Evolutionary conservation across 37 sponge, comb jelly and placozoan genomes (phyloP), one percentile per base, ranked within the genome.

Genomic region (Axinella damicornis): DNA sequence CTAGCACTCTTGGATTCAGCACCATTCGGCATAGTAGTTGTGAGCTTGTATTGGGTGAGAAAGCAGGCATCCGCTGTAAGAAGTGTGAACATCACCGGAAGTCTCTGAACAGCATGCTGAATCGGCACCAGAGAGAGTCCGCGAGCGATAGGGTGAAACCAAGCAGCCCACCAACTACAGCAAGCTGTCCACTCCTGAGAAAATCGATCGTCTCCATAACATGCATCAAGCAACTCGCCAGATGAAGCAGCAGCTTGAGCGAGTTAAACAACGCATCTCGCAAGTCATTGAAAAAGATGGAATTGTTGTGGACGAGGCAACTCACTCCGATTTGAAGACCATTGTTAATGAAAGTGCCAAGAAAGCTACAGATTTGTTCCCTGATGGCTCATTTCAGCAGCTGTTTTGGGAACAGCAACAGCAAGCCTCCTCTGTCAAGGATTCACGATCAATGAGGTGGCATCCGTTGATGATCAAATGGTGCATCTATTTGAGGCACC

Each of bases 371-470:
- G 34, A 69, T 9, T 4, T 5, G n/a, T 36, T 24, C 40, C 11
- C 68, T 24, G 53, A 34, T 33, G 80, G 53, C 35, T 79, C 80
- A 65, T 79, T 79, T 64, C 68, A 37, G 19, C 2, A 22, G 20
- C 20, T 80, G 27, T 80, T 80, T 53, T 80, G 81, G 81, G 34
- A 80, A 30, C 52, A 40, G 20, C 81, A 80, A 35, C 33, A 67
- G 57, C 52, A 27, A 67, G 81, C 81, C 34, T 27, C 69, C n/a
- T 52, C 54, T 46, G 16, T 54, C 16, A 66, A 65, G 24, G 57
- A 65, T 19, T 22, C 40, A 0, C 20, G 52, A 53, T 28, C 33
- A 32, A 68, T 80, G 68, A 38, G 34, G 4, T 66, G 81, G 81
- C 54, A 80, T 46, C 81, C 81, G 21, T 1, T 80, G 0, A 80